phyloP scores from a whole-genome alignment of 2,888 invertebrate species.

The Griposia aprilina region DNA sequence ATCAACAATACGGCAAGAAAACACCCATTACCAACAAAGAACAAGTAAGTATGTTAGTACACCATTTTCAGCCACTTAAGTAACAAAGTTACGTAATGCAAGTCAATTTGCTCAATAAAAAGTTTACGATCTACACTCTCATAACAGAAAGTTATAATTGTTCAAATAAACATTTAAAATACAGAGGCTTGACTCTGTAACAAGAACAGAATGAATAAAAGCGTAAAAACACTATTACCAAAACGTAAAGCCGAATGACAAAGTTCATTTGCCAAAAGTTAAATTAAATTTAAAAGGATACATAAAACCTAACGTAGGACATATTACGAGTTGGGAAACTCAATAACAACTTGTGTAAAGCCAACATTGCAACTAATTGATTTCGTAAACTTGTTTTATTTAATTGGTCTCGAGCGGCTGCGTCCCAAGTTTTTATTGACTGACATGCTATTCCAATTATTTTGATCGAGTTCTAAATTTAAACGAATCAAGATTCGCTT shows the following conservation, averaged over 20 bases:
- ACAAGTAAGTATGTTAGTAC: conserved; percentile 44
- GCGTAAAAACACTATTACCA: conserved; percentile 32
- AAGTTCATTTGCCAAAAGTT: conserved; percentile 50
- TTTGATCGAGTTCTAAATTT: conserved; percentile 68
- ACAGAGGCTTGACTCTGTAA: conserved; percentile 15
- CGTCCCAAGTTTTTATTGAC: conserved; percentile 80
- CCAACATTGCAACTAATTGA: conserved; percentile 86
- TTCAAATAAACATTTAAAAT: conserved; percentile 40
- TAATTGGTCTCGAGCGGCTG: conserved; percentile 80
- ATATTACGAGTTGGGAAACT: conserved; percentile 81
- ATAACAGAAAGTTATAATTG: conserved; percentile 47
- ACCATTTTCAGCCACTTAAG: conserved; percentile 50
- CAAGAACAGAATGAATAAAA: conserved; percentile 41
- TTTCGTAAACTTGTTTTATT: conserved; percentile 85
- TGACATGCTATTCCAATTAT: conserved; percentile 76
- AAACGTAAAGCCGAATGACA: conserved; percentile 39
- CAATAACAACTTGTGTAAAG: conserved; percentile 83
- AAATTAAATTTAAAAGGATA: conserved; percentile 64
- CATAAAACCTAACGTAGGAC: conserved; percentile 68
- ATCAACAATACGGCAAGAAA: not conserved
- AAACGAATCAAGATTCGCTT: conserved; percentile 61
- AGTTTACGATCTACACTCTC: conserved; percentile 38
- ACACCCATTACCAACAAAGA: conserved; percentile 36
- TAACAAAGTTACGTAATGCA: conserved; percentile 48
- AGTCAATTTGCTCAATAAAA: conserved; percentile 55